Conservation (phyloP, 1,140 invertebrate species). For the Sycophaga agraensis region DNA sequence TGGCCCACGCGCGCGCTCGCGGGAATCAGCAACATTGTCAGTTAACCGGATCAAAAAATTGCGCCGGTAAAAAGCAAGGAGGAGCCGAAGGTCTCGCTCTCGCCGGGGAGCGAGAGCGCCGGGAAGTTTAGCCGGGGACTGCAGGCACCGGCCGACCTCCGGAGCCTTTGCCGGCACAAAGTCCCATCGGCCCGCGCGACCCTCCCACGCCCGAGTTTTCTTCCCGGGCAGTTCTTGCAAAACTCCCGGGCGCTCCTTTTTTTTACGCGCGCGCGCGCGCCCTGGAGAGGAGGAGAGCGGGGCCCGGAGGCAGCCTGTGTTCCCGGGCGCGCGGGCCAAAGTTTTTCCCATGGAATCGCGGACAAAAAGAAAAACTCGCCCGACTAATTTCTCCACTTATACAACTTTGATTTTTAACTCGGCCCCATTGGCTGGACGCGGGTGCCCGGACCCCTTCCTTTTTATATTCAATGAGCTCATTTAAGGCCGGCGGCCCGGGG, state of each 20-base stretch:
- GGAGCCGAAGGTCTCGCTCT: no score
- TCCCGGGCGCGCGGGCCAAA: no score
- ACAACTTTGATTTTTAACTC: slow-evolving; percentile 27
- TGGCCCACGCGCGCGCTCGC: no score
- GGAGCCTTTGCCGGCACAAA: not conserved
- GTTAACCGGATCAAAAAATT: no score
- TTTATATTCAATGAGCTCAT: slow-evolving; percentile 14
- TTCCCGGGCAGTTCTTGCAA: slow-evolving; percentile 5
- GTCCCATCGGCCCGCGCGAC: not conserved
- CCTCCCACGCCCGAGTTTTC: slow-evolving; percentile 1
- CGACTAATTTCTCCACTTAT: slow-evolving; percentile 24
- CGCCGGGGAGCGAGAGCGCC: no score
- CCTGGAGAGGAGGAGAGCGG: not conserved
- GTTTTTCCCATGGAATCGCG: not conserved
- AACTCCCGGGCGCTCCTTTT: slow-evolving; percentile 3
- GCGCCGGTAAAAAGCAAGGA: no score
- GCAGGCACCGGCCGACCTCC: not conserved
- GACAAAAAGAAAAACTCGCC: slow-evolving; percentile 14
- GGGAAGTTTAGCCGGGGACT: no score
- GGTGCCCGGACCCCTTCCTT: not conserved
- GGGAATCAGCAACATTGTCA: no score
- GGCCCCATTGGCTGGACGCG: not conserved
- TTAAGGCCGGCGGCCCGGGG: not conserved
- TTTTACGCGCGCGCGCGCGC: slow-evolving; percentile 14
- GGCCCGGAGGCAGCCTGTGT: no score